phyloP scores from a whole-genome alignment of 2,888 invertebrate genomes.

The Prionchulus punctatus region DNA sequence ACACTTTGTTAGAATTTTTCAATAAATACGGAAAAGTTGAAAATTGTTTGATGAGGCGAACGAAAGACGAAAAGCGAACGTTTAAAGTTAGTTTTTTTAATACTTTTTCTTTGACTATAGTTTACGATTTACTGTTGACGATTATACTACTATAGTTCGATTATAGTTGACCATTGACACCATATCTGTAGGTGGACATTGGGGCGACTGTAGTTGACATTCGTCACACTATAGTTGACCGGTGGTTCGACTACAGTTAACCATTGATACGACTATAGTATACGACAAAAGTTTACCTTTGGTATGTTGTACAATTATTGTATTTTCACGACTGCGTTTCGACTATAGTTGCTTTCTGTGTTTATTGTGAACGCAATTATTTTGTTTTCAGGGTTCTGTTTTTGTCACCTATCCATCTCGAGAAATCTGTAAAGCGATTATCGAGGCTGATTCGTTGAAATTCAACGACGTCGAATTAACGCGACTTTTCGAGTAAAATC shows the following conservation, averaged over 20 bases:
- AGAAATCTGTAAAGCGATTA: slow-evolving; percentile 62
- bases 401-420: slow-evolving; percentile 66
- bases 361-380: too few species aligned
- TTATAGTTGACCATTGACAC: too few species aligned
- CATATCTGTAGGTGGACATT: too few species aligned
- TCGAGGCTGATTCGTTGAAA: slow-evolving; percentile 51
- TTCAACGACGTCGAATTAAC: slow-evolving; percentile 38
- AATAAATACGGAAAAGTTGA: slow-evolving; percentile 51
- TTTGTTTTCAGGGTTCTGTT: slow-evolving; percentile 68
- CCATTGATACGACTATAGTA: too few species aligned
- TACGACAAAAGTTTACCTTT: too few species aligned
- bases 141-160: too few species aligned
- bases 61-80: slow-evolving; percentile 27
- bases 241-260: too few species aligned
- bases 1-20: slow-evolving; percentile 57
- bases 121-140: too few species aligned
- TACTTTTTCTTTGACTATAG: too few species aligned
- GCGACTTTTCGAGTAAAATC: neutral
- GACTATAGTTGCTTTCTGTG: neutral
- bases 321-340: neutral
- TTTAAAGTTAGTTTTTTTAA: slow-evolving; percentile 33
- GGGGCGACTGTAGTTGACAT: too few species aligned
- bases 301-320: neutral
- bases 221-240: too few species aligned
- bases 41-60: slow-evolving; percentile 42